These are phyloP conservation scores for Corythaixoides concolor DNA, from an alignment of 2,113 vertebrate genomes.

Conservation along the genomic window DNA sequence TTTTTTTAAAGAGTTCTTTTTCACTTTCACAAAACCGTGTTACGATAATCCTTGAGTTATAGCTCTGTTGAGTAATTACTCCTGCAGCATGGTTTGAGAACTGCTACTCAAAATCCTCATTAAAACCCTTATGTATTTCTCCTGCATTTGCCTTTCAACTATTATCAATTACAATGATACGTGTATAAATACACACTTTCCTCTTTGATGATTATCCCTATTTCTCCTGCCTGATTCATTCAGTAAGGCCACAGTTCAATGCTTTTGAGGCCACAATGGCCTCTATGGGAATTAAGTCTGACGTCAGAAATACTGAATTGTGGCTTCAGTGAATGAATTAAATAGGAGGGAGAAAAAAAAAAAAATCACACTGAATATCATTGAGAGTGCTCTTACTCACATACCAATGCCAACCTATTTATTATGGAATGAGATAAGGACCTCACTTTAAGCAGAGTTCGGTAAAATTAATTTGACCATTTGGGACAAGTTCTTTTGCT, in stretches of 20 bases:
- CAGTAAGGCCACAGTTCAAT: constrained; percentile 26
- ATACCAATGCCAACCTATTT: neutral
- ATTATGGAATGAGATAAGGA: neutral
- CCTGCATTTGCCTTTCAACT: neutral
- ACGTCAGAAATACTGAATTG: constrained; percentile 30
- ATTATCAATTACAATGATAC: neutral
- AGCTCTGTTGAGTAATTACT: constrained; percentile 23
- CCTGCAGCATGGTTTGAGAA: neutral
- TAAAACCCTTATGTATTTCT: constrained; percentile 1
- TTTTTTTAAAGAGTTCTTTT: constrained; percentile 21
- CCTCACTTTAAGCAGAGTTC: neutral
- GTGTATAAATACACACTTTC: neutral
- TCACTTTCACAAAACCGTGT: neutral
- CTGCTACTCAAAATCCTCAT: constrained; percentile 12
- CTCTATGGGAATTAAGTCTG: constrained; percentile 34
- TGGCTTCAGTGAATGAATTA: constrained; percentile 32
- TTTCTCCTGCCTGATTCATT: constrained; percentile 22
- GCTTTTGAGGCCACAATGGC: constrained; percentile 13
- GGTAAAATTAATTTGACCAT: neutral
- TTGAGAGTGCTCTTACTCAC: neutral
- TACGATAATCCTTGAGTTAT: neutral
- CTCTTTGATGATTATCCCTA: neutral
- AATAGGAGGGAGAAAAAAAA: neutral
- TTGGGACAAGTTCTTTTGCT: neutral
- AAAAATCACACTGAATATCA: neutral